A percentile compares a stretch with the other conserved stretches of the same genome.
Conservation (phyloP, 2,888 invertebrate species). For the Plusia festucae region DNA sequence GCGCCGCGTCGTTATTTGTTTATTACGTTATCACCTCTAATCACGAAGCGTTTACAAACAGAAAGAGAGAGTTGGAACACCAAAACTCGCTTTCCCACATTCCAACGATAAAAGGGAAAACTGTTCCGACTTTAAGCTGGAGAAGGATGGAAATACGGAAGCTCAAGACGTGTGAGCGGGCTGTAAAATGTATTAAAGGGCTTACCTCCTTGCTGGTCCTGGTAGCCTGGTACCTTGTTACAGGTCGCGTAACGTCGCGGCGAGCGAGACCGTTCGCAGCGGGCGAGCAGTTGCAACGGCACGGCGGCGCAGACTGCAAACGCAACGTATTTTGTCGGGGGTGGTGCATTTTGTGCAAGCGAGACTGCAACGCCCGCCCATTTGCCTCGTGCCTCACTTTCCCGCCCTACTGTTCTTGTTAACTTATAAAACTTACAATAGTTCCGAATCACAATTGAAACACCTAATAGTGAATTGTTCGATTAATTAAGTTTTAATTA, state of each 20-base stretch:
- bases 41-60: conserved; percentile 79
- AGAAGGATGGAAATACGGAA: conserved; percentile 71
- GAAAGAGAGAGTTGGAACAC: conserved; percentile 88
- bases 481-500: background rate
- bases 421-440: conserved; percentile 74
- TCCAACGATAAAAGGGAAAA: conserved; percentile 88
- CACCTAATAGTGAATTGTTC: conserved; percentile 47
- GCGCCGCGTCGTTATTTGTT: conserved; percentile 36
- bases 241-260: conserved; percentile 84
- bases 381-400: conserved; percentile 87
- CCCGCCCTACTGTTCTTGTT: conserved; percentile 84
- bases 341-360: conserved; percentile 88
- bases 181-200: conserved; percentile 77
- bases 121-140: conserved; percentile 71
- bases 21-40: conserved; percentile 64
- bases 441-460: conserved; percentile 7
- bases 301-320: conserved; percentile 82
- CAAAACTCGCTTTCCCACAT: conserved; percentile 87
- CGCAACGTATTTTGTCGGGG: conserved; percentile 78
- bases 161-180: conserved; percentile 71
- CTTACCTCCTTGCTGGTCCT: conserved; percentile 82
- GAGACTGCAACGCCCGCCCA: conserved; percentile 88
- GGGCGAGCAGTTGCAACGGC: conserved; percentile 80
- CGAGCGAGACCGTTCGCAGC: conserved; percentile 68
- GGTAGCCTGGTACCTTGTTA: conserved; percentile 86